Percentiles rank a stretch among this genome's conserved stretches.
These are phyloP conservation scores for Tragelaphus buxtoni DNA, from an alignment of 2,113 vertebrate genomes.

Conservation along the genomic window DNA sequence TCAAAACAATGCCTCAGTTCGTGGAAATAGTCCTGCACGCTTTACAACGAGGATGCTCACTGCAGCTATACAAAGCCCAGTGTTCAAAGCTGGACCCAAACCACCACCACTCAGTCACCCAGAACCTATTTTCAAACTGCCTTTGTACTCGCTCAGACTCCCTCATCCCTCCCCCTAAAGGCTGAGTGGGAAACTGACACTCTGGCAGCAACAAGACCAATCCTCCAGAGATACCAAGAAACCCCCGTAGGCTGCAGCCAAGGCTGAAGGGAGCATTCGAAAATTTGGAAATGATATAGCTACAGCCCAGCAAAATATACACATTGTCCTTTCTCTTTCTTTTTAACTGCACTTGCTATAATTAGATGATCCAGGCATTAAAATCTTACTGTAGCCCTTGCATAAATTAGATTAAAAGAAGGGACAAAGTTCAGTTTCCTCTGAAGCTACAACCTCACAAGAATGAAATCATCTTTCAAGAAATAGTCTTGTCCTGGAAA, in stretches of 20 bases:
- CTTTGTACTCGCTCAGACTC: conserved; percentile 69
- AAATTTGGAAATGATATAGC: conserved; percentile 5
- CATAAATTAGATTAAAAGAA: conserved; percentile 7
- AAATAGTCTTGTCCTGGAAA: conserved; percentile 37
- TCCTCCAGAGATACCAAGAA: conserved; percentile 35
- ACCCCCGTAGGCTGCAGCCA: neutral
- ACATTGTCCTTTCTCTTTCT: neutral
- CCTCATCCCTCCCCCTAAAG: conserved; percentile 68
- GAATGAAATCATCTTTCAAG: conserved; percentile 47
- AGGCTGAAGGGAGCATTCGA: neutral
- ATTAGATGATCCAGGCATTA: conserved; percentile 5
- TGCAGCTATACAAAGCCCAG: conserved; percentile 51
- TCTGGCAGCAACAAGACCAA: conserved; percentile 6
- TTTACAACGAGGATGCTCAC: neutral
- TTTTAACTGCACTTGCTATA: conserved; percentile 31
- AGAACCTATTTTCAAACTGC: conserved; percentile 73
- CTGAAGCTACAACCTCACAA: conserved; percentile 52
- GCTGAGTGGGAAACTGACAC: conserved; percentile 54
- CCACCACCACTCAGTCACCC: conserved; percentile 60
- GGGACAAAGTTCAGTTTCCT: conserved; percentile 55
- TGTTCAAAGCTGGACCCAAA: conserved; percentile 41
- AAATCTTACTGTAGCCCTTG: conserved; percentile 6
- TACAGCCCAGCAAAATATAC: neutral
- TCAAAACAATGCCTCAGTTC: conserved; percentile 47
- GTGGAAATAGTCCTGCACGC: neutral